Percentiles rank a stretch among this genome's conserved stretches.
Evolutionary conservation across 2,888 invertebrate genomes (phyloP).

Genomic region (Fragum sueziense): DNA sequence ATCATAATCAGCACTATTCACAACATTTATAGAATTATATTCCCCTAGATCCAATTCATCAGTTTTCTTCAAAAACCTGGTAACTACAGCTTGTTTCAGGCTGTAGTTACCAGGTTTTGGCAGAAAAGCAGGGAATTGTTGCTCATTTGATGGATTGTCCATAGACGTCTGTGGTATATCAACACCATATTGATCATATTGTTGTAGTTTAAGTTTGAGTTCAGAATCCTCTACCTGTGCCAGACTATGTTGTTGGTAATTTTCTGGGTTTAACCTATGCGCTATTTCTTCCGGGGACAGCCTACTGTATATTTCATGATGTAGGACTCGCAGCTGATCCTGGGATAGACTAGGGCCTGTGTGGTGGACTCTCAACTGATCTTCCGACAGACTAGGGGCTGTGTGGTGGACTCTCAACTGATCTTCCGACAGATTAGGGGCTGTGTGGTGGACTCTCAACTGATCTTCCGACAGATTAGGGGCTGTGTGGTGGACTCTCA

Average conservation of each 20-base stretch:
- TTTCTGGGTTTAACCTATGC: background rate
- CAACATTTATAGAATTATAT: too few species aligned
- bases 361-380: background rate
- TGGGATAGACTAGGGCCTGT: background rate
- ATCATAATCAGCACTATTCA: background rate
- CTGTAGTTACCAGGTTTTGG: too few species aligned
- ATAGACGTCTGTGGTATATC: background rate
- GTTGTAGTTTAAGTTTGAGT: background rate
- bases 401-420: background rate
- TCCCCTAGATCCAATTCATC: too few species aligned
- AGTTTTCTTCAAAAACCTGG: too few species aligned
- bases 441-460: background rate
- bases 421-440: background rate
- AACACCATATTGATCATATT: background rate
- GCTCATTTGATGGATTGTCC: too few species aligned
- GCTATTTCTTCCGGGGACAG: slow-evolving; percentile 19
- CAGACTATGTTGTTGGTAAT: background rate
- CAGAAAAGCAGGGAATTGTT: too few species aligned
- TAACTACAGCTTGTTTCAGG: too few species aligned
- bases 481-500: background rate
- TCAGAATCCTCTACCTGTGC: background rate
- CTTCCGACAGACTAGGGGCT: background rate
- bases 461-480: background rate
- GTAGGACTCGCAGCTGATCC: slow-evolving; percentile 8
- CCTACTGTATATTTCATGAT: slow-evolving; percentile 16